Conservation (phyloP, 2,113 vertebrate genomes). For the Azemiops feae region DNA sequence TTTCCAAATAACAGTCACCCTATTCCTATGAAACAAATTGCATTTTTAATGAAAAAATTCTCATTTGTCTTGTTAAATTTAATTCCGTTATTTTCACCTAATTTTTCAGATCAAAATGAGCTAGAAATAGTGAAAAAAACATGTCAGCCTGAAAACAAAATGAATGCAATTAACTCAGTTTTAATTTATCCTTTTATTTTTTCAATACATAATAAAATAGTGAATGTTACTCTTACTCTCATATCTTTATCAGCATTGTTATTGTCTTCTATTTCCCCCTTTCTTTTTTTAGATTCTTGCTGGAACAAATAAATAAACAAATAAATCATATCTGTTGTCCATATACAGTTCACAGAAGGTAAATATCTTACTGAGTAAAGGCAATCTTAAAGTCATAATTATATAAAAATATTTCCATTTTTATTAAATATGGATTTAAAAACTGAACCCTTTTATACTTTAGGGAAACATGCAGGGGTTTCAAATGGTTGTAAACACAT, state of each 20-base stretch:
- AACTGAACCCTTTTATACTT: neutral
- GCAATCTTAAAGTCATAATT: conserved; percentile 8
- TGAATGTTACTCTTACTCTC: conserved; percentile 12
- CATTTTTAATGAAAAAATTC: too few species aligned
- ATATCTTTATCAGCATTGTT: neutral
- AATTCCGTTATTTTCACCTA: too few species aligned
- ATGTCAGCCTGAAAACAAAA: neutral
- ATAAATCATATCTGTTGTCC: conserved; percentile 32
- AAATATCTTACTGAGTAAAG: neutral
- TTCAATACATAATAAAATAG: neutral
- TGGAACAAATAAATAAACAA: conserved; percentile 1
- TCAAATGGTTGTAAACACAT: conserved; percentile 3
- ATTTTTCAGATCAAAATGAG: too few species aligned
- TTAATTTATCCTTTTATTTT: neutral
- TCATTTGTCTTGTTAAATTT: too few species aligned
- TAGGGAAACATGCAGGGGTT: neutral
- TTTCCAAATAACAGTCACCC: too few species aligned
- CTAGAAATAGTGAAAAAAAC: neutral
- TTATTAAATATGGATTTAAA: conserved; percentile 1
- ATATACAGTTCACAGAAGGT: conserved; percentile 13
- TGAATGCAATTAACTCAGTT: neutral
- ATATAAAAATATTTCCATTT: neutral
- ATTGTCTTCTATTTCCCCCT: neutral
- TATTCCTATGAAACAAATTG: too few species aligned
- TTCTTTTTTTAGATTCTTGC: conserved; percentile 36